phyloP scores from a whole-genome alignment of 2,888 invertebrate genomes.

The Carabus problematicus region DNA sequence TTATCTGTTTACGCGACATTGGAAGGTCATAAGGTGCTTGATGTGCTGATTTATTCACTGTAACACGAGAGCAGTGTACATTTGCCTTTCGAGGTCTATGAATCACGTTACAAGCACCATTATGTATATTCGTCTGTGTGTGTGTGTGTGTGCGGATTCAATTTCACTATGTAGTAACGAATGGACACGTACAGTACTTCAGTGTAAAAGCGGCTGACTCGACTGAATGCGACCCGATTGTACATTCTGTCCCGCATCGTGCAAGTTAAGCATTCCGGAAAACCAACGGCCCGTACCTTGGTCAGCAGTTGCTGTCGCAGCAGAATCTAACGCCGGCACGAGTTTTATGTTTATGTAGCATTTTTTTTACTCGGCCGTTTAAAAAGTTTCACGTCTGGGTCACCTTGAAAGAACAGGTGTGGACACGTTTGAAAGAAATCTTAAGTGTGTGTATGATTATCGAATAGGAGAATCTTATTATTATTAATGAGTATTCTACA shows the following conservation, averaged over 20 bases:
- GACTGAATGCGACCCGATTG: not conserved
- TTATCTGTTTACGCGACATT: slow-evolving; percentile 14
- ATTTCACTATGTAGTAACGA: not conserved
- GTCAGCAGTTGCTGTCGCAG: slow-evolving; percentile 4
- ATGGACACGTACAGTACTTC: not conserved
- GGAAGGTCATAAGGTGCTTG: slow-evolving; percentile 24
- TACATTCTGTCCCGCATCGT: not conserved
- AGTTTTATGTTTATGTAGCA: no score
- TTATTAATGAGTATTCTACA: no score
- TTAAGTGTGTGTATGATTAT: no score
- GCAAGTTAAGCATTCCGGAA: slow-evolving; percentile 31
- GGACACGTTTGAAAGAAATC: no score
- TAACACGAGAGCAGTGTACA: not conserved
- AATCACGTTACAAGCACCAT: not conserved
- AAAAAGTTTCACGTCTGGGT: no score
- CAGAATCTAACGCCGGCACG: not conserved
- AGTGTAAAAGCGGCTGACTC: not conserved
- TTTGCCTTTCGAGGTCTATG: not conserved
- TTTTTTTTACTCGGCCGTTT: no score
- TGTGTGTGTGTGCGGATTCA: not conserved
- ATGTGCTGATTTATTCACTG: not conserved
- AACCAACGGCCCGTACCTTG: slow-evolving; percentile 9
- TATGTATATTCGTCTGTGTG: not conserved
- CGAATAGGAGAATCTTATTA: no score
- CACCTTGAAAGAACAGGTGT: no score